A percentile compares a stretch with the other conserved stretches of the same genome.
Evolutionary conservation across 2,888 invertebrate genomes (phyloP).

Genomic region (Drosophila pseudotakahashii): DNA sequence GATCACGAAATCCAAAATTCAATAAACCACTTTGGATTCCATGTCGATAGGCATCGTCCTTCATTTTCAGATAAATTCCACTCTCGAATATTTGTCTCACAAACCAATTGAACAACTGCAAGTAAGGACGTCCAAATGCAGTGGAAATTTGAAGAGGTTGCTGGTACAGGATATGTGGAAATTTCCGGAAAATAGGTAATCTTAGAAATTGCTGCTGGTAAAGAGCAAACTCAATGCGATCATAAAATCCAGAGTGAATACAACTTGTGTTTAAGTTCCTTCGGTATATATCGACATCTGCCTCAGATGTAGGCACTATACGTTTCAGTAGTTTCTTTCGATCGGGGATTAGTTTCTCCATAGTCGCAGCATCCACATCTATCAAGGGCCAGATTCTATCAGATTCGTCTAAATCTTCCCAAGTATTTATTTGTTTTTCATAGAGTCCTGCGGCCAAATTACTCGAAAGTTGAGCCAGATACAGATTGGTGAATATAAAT

Average conservation of each 20-base stretch:
- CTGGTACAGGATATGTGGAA: conserved; percentile 55
- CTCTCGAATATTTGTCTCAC: conserved; percentile 58
- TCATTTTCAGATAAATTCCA: conserved; percentile 64
- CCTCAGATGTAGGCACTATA: conserved; percentile 35
- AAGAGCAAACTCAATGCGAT: conserved; percentile 60
- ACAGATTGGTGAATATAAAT: conserved; percentile 64
- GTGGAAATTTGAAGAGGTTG: conserved; percentile 64
- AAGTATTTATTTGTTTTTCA: conserved; percentile 55
- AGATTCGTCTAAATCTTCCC: conserved; percentile 60
- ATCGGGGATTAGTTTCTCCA: conserved; percentile 48
- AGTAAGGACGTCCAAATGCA: conserved; percentile 64
- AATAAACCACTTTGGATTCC: conserved; percentile 63
- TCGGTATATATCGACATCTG: conserved; percentile 39
- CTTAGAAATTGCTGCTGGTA: conserved; percentile 68
- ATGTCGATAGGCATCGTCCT: conserved; percentile 55
- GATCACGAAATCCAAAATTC: conserved; percentile 41
- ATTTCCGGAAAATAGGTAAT: conserved; percentile 55
- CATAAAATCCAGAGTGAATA: conserved; percentile 56
- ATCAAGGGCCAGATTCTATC: conserved; percentile 49
- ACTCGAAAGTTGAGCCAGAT: conserved; percentile 62
- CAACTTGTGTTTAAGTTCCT: conserved; percentile 53
- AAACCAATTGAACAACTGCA: conserved; percentile 63
- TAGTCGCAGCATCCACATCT: conserved; percentile 32
- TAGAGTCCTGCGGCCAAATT: conserved; percentile 64
- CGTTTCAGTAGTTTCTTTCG: conserved; percentile 56